phyloP scores from a whole-genome alignment of 2,113 vertebrate genomes.

The Zosterops pallidus region DNA sequence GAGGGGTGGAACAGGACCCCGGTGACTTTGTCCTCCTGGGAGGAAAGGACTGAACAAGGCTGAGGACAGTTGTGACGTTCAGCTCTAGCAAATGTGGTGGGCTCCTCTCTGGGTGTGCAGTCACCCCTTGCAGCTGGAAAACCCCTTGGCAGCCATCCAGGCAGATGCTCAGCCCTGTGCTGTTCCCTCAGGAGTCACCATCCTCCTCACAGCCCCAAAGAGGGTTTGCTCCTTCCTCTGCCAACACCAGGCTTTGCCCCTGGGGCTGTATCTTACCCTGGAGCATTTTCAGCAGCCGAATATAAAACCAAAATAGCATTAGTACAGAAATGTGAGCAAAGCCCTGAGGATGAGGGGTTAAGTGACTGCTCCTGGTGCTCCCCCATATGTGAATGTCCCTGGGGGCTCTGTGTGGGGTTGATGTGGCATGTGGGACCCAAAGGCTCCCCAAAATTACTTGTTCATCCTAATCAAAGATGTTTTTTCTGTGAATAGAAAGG shows the following conservation, averaged over 20 bases:
- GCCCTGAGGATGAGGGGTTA: not conserved
- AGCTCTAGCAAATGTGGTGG: not conserved
- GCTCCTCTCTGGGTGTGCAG: not conserved
- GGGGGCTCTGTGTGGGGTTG: fast-evolving
- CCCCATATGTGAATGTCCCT: fast-evolving
- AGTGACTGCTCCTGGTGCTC: not conserved
- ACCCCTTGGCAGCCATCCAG: not conserved
- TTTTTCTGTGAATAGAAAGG: not conserved
- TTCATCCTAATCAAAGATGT: not conserved
- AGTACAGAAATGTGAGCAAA: not conserved
- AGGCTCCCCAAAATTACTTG: not conserved
- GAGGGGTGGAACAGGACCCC: not conserved
- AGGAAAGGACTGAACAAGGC: not conserved
- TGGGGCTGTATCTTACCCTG: fast-evolving
- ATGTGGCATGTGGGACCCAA: fast-evolving
- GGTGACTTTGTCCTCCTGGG: fast-evolving
- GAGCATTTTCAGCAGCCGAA: not conserved
- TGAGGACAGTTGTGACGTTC: fast-evolving
- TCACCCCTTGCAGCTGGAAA: not conserved
- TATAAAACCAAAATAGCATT: not conserved
- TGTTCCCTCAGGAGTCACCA: not conserved
- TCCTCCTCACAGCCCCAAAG: not conserved
- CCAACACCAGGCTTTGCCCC: not conserved
- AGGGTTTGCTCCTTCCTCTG: not conserved
- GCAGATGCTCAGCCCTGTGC: not conserved